Evolutionary conservation across 2,797 vertebrate genomes (phyloP), one percentile per base, ranked within the genome.

Genomic region (Bovichtus diacanthus): DNA sequence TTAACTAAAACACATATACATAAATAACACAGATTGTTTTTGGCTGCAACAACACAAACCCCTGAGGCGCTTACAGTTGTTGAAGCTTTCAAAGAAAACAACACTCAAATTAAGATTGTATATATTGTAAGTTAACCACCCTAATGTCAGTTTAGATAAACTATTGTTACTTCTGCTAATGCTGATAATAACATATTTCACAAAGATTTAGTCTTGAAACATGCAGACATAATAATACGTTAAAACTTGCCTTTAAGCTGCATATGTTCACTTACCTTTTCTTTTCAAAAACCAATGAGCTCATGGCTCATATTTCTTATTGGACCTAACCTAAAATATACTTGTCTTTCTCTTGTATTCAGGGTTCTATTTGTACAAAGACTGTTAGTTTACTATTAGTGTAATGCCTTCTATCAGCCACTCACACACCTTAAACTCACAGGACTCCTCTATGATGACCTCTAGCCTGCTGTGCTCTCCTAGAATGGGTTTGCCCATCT

Each of bases 401-500:
- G 9, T 56, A 36, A 63, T 5, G 9, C n/a, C 9, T 31, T 38
- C n/a, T 23, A 11, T 59, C 6, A 58, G 36, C 11, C 66, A 69
- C 55, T 71, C 65, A 85, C 85, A 60, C 62, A 98, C 97, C 97
- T 98, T 98, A 77, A 98, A 98, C 66, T 97, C 96, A 67, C 96
- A 96, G 2, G 96, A 96, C 88, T 98, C 97, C 79, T 97, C 94
- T 31, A 98, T 97, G 87, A 97, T 90, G 80, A 98, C 95, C 79
- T 98, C 97, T 1, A 98, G 90, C 16, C 92, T 93, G 84, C 93
- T 94, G 90, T 97, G 94, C 56, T 97, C 96, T 39, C 97, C 97
- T 0, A 98, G 91, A 44, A 96, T 93, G 0, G 97, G 97, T 74
- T 97, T 97, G 4, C 97, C 97, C 96, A 96, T 97, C 83, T 97